Percentiles rank a stretch among this genome's conserved stretches.
Conservation (phyloP, 2,888 invertebrate species). For the Tipula lateralis region DNA sequence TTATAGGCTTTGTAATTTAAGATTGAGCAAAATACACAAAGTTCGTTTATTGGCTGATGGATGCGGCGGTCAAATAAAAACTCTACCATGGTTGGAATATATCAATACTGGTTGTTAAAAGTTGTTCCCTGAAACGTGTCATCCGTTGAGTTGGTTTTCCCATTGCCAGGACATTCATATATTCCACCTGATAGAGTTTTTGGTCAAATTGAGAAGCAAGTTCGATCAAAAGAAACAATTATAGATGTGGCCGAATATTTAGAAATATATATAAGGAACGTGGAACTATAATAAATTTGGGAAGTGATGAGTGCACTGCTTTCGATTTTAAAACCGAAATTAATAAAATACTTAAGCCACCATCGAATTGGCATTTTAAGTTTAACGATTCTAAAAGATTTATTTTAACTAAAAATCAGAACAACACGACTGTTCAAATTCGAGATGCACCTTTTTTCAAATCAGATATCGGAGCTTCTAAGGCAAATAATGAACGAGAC, state of each 20-base stretch:
- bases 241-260: too few species aligned
- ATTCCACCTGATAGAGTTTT: not conserved
- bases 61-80: conserved; percentile 36
- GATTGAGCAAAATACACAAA: conserved; percentile 30
- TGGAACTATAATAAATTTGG: too few species aligned
- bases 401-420: not conserved
- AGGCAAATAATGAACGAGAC: not conserved
- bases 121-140: conserved; percentile 26
- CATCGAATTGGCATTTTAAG: not conserved
- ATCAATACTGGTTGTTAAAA: conserved; percentile 36
- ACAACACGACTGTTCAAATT: not conserved
- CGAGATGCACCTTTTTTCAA: not conserved
- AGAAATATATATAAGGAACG: too few species aligned
- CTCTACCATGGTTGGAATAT: conserved; percentile 37
- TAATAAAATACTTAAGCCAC: not conserved
- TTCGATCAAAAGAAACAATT: not conserved
- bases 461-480: not conserved
- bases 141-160: not conserved
- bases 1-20: conserved; percentile 33
- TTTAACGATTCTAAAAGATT: not conserved
- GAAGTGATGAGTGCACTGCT: not conserved
- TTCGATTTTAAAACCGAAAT: not conserved
- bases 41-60: conserved; percentile 40
- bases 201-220: not conserved
- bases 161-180: too few species aligned